A percentile compares a stretch with the other conserved stretches of the same genome.
Evolutionary conservation across 2,888 invertebrate species (phyloP).

Genomic region (Agrotis exclamationis): DNA sequence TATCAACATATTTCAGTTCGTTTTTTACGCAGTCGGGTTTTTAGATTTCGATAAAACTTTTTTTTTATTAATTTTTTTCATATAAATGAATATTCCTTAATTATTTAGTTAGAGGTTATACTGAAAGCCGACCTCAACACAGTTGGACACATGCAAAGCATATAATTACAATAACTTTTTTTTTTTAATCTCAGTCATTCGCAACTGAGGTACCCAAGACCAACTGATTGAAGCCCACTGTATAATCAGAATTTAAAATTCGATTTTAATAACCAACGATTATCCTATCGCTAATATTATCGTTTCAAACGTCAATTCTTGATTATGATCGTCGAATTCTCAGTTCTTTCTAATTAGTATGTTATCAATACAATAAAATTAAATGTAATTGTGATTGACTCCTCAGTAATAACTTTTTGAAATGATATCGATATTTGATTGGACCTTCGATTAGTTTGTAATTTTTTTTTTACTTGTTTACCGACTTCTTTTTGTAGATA

Average conservation of each 20-base stretch:
- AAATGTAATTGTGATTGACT: slow-evolving; percentile 24
- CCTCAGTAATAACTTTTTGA: not conserved
- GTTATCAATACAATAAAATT: slow-evolving; percentile 15
- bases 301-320: slow-evolving; percentile 1
- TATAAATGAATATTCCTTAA: no score
- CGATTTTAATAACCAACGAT: slow-evolving; percentile 1
- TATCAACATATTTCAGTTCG: no score
- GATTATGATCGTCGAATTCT: slow-evolving; percentile 5
- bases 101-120: no score
- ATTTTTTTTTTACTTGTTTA: not conserved
- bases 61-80: no score
- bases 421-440: slow-evolving; percentile 4
- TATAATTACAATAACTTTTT: no score
- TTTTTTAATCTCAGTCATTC: no score
- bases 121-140: no score
- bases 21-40: no score
- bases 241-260: slow-evolving; percentile 1
- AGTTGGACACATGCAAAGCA: no score
- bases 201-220: no score
- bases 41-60: no score
- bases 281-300: not conserved
- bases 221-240: not conserved
- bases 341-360: not conserved
- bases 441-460: not conserved
- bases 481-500: no score